These are phyloP conservation scores for Plebejus melissa DNA, from an alignment of 2,888 invertebrate species.

Conservation along the genomic window DNA sequence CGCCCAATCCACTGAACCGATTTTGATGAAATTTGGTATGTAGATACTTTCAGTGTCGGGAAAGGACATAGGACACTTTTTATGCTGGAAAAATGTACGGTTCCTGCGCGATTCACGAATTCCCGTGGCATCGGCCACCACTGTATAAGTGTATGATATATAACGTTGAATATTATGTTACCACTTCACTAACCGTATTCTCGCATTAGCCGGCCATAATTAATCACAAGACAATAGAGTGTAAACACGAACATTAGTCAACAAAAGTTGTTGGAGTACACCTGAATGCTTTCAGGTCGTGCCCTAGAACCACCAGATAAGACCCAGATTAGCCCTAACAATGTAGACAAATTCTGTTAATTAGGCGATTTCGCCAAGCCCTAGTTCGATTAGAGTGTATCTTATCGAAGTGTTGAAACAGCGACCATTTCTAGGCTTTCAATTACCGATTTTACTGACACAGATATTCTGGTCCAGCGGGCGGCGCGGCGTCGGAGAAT, in stretches of 20 bases:
- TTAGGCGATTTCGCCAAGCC: slow-evolving; percentile 40
- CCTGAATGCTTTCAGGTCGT: slow-evolving; percentile 37
- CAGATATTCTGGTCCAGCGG: background rate
- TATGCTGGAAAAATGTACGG: no score
- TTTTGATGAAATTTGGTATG: no score
- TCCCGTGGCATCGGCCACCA: no score
- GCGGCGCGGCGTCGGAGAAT: no score
- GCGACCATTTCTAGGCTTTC: slow-evolving; percentile 7
- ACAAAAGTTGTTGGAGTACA: slow-evolving; percentile 4
- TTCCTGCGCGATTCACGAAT: no score
- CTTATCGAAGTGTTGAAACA: slow-evolving; percentile 34
- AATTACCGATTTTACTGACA: background rate
- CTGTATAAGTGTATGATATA: no score
- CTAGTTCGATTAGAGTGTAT: slow-evolving; percentile 38
- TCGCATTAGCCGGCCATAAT: background rate
- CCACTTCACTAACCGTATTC: background rate
- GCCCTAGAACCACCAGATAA: slow-evolving; percentile 39
- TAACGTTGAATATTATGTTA: background rate
- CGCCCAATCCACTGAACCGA: no score
- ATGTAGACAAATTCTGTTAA: slow-evolving; percentile 42
- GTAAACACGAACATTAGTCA: slow-evolving; percentile 20
- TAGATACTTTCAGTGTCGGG: background rate
- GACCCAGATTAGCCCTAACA: slow-evolving; percentile 36
- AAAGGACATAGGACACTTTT: no score
- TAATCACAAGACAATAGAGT: slow-evolving; percentile 20